Evolutionary conservation across 2,797 vertebrate species (phyloP).

Genomic region (Alfaro cultratus): DNA sequence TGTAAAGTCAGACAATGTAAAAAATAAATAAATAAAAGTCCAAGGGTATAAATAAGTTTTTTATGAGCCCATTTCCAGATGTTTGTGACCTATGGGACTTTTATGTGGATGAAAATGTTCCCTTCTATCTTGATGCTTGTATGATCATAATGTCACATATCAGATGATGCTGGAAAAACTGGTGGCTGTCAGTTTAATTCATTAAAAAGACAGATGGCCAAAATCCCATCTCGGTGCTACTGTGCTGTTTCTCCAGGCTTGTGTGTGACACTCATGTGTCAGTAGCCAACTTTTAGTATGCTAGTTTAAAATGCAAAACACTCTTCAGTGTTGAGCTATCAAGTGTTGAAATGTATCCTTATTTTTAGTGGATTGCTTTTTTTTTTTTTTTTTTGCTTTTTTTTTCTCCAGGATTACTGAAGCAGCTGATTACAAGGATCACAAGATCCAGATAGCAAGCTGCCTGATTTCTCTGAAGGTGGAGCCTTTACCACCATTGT

Average conservation of each 20-base stretch:
- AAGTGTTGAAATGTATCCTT: background rate
- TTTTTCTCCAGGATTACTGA: constrained; percentile 80
- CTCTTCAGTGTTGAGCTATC: background rate
- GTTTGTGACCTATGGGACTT: constrained; percentile 14
- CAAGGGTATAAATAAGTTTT: background rate
- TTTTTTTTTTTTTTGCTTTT: background rate
- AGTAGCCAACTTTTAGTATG: background rate
- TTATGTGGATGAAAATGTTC: constrained; percentile 10
- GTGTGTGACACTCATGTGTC: constrained; percentile 44
- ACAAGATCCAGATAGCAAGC: constrained; percentile 87
- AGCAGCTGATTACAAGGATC: constrained; percentile 80
- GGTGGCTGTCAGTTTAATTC: constrained; percentile 45
- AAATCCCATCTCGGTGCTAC: constrained; percentile 55
- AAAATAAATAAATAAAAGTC: background rate
- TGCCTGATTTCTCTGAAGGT: constrained; percentile 93
- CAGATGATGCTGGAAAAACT: constrained; percentile 42
- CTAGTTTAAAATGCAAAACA: background rate
- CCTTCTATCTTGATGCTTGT: constrained; percentile 33
- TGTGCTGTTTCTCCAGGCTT: constrained; percentile 24
- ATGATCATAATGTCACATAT: constrained; percentile 52
- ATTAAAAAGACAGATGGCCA: constrained; percentile 46
- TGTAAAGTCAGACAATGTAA: background rate
- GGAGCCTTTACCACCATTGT: constrained; percentile 86
- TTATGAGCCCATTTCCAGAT: constrained; percentile 7
- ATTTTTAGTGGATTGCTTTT: background rate